Base-by-base conservation (phyloP, 1,140 invertebrate species). In the Patella vulgata region DNA sequence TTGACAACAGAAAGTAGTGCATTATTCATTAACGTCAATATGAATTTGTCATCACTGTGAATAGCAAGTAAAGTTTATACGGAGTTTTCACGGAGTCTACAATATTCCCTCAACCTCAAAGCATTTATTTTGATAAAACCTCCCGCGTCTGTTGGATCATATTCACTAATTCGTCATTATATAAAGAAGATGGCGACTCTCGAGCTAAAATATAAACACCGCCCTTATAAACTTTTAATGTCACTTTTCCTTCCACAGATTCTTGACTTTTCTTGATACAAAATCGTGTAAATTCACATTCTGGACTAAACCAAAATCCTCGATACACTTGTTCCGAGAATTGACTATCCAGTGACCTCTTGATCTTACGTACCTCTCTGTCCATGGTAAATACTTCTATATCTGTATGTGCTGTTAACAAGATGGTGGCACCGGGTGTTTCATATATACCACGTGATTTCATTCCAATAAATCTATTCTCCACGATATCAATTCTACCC, bases 251-350 rank as follows among this genome's bases (percentile, higher is more conserved):
- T 30, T 84, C 89, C 0, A 95, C 91, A 40, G 83, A 83, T 69
- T 89, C 86, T 82, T 93, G 90, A 1, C 91, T 91, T 43, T 88
- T 71, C 64, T 87, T 85, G 28, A 95, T 87, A 72, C 91, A 91
- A 59, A 86, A 86, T 4, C 88, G 84, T 0, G 88, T 88, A 78
- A 88, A 94, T 40, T 89, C 85, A 27, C 89, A 90, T 85, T 95
- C 92, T 0, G 92, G 92, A 48, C 91, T 92, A 81, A 91, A 93
- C 92, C 92, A 94, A 73, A 93, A 92, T 3, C 92, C 86, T 78
- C 78, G 75, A 54, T 85, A 85, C 21, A 85, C 76, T 66, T 84
- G 81, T 57, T 86, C 85, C n/a, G 80, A 63, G 74, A 86, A 86
- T 51, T 75, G 73, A 2, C 68, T 51, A 40, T 82, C 75, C 12